These are phyloP conservation scores for Glossophaga mutica DNA, from an alignment of 2,797 vertebrate species.

Conservation along the genomic window DNA sequence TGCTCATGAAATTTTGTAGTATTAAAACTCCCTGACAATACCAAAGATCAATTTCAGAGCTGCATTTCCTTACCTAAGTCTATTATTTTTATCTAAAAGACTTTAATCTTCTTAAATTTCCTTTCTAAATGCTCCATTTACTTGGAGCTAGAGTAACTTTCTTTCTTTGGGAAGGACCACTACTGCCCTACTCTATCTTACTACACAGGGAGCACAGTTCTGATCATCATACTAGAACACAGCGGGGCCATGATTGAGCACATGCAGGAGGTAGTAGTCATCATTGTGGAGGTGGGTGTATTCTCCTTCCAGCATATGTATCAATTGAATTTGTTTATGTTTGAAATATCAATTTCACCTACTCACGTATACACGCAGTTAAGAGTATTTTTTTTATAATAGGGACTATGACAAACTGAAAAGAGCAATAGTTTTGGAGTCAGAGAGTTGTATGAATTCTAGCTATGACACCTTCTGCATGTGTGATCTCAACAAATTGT, in stretches of 20 bases:
- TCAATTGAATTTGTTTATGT: neutral
- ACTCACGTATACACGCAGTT: neutral
- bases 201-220: too few relatives aligned
- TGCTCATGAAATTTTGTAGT: constrained; percentile 43
- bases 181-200: neutral
- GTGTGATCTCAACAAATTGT: neutral
- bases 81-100: constrained; percentile 49
- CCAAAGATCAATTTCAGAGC: constrained; percentile 19
- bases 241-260: neutral
- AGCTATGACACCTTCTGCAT: neutral
- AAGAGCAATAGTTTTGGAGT: neutral
- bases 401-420: neutral
- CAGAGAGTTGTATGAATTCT: neutral
- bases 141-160: neutral
- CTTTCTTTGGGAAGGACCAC: neutral
- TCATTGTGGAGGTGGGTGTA: neutral
- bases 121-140: neutral
- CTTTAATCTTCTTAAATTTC: constrained; percentile 31
- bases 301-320: neutral
- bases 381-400: neutral
- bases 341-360: neutral
- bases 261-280: neutral
- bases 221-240: neutral
- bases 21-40: neutral
- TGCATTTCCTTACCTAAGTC: constrained; percentile 1